Evolutionary conservation across 2,888 invertebrate genomes (phyloP).

Genomic region (Agrilus biguttatus): DNA sequence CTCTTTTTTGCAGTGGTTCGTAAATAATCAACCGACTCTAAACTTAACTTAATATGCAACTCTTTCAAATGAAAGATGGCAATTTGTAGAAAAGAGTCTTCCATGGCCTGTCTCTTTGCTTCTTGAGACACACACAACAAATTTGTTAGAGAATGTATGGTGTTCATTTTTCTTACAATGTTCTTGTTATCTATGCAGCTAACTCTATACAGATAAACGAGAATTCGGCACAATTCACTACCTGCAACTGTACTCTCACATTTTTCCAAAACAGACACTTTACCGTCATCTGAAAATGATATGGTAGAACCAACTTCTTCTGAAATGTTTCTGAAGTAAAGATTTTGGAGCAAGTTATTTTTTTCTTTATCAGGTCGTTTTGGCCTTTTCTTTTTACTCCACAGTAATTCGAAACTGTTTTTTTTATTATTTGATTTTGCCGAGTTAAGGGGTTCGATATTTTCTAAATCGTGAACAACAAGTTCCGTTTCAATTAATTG

Average conservation of each 20-base stretch:
- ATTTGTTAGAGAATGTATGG: conserved; percentile 30
- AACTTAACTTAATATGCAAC: conserved; percentile 31
- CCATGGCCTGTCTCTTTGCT: conserved; percentile 32
- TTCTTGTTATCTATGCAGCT: conserved; percentile 14
- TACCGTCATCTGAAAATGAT: neutral
- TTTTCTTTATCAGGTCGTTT: conserved; percentile 8
- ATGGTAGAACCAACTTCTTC: neutral
- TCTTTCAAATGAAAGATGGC: conserved; percentile 32
- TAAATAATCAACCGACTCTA: conserved; percentile 33
- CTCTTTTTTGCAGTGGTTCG: conserved; percentile 30
- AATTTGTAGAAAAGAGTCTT: conserved; percentile 27
- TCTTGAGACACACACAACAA: conserved; percentile 32
- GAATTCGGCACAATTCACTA: conserved; percentile 31
- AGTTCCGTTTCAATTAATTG: conserved; percentile 1
- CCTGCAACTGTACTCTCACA: conserved; percentile 20
- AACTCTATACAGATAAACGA: conserved; percentile 33
- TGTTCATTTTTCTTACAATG: conserved; percentile 26
- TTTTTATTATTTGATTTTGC: neutral
- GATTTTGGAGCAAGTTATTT: conserved; percentile 15
- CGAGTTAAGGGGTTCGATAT: conserved; percentile 2
- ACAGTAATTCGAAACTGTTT: neutral
- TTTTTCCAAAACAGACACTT: neutral
- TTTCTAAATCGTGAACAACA: conserved; percentile 3
- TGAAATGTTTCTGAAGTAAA: conserved; percentile 16
- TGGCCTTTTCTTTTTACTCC: neutral